phyloP scores from a whole-genome alignment of 1,140 invertebrate species.

The Drosophila pseudoobscura region DNA sequence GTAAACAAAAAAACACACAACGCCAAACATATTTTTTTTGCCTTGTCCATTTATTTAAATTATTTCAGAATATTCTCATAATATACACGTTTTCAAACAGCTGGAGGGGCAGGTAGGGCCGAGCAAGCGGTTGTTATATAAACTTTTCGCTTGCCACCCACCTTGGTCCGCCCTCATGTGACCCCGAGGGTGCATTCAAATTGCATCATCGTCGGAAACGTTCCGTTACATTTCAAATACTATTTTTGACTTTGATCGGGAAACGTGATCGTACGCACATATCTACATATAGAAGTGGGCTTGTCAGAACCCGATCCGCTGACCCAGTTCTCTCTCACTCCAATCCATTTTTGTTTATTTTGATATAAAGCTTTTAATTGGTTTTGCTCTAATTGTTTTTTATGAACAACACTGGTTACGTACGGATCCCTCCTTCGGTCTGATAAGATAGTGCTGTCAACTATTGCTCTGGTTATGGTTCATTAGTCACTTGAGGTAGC shows the following conservation, averaged over 20 bases:
- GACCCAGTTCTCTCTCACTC: slow-evolving; percentile 42
- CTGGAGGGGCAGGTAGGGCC: slow-evolving; percentile 1
- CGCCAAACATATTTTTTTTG: slow-evolving; percentile 66
- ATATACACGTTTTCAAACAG: slow-evolving; percentile 42
- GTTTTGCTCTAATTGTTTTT: slow-evolving; percentile 41
- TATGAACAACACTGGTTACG: slow-evolving; percentile 36
- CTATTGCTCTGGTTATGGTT: slow-evolving; percentile 14
- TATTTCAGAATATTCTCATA: slow-evolving; percentile 56
- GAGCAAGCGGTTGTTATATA: slow-evolving; percentile 36
- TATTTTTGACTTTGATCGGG: too few relatives aligned
- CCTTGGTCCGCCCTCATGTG: slow-evolving; percentile 15
- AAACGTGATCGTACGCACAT: slow-evolving; percentile 27
- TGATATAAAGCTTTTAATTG: slow-evolving; percentile 41
- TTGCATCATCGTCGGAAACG: too few relatives aligned
- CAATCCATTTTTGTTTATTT: slow-evolving; percentile 18
- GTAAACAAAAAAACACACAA: slow-evolving; percentile 70
- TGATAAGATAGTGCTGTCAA: slow-evolving; percentile 32
- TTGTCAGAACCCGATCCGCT: slow-evolving; percentile 36
- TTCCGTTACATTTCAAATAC: too few relatives aligned
- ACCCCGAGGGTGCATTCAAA: too few relatives aligned
- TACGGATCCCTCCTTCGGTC: not conserved
- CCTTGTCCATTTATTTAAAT: slow-evolving; percentile 63
- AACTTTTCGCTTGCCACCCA: slow-evolving; percentile 9
- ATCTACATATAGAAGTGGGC: slow-evolving; percentile 11
- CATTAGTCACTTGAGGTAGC: slow-evolving; percentile 30